Base-by-base conservation (phyloP, 2,888 invertebrate species). In the Galeopsomyia nigrocyanea region DNA sequence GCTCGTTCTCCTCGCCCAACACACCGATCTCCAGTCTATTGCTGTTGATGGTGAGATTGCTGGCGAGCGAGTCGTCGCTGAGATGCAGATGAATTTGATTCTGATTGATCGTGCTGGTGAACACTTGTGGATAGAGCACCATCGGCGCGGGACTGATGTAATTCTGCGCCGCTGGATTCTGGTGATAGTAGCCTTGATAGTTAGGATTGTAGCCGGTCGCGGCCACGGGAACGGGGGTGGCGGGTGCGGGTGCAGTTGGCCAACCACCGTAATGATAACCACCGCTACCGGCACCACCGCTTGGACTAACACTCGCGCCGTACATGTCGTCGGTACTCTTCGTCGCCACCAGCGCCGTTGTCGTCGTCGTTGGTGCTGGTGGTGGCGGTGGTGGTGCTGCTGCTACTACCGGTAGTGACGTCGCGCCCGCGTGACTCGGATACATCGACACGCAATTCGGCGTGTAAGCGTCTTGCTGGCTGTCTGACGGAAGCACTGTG, bases 41-140 rank as follows among this genome's bases (percentile, higher is more conserved):
- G 7, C 88, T 87, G 3, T 90, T 89, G 19, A 86, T 85, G 14
- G 86, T 85, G 26, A 86, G 83, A 71, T 85, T 84, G 3, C 90
- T 89, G 10, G 86, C 84, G 39, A 86, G 82, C 66, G 84, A 82
- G 53, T 86, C 86, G 53, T 86, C 86, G 78, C 82, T 85, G 7
- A 86, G 77, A 81, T 95, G 95, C 22, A 95, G 89, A 82, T 95
- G 95, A 75, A 95, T 94, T 88, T 95, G 94, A 85, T 94, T 95
- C 86, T 95, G 94, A 84, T 95, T 95, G 67, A 95, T 94, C 26
- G 94, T 94, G 55, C 94, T 94, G 16, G 75, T 68, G 85, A 94
- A 93, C 0, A 94, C 88, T 80, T 94, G 93, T 0, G 94, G 94
- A 81, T 90, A 91, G 0, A 94, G 89, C 21, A 95, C 91, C 91